Conservation (phyloP, 1,140 invertebrate species). For the Paraescarpia echinospica region DNA sequence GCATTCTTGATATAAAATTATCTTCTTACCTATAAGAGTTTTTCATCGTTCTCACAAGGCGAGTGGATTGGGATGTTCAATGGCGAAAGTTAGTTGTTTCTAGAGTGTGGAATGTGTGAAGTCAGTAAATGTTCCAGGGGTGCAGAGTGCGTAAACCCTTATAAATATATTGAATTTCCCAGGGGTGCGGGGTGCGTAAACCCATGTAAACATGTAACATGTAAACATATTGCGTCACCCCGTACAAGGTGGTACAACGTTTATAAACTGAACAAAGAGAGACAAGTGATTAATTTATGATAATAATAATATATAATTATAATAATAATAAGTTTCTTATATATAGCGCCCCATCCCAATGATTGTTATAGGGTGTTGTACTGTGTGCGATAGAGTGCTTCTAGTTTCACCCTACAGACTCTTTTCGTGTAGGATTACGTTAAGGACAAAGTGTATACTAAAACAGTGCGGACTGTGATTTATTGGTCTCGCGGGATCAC, state of each 20-base stretch:
- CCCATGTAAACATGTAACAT: neutral
- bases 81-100: neutral
- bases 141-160: neutral
- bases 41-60: neutral
- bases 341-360: neutral
- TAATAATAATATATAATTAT: too few species aligned
- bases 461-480: neutral
- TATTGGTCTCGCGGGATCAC: neutral
- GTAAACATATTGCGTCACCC: neutral
- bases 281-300: too few species aligned
- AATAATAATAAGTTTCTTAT: neutral
- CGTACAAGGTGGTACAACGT: neutral
- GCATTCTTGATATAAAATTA: neutral
- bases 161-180: neutral
- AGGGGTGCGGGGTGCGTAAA: neutral
- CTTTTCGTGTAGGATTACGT: neutral
- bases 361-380: neutral
- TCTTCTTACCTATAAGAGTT: neutral
- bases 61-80: neutral
- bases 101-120: neutral
- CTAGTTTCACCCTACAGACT: neutral
- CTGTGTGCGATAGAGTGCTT: neutral
- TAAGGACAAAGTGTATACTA: neutral
- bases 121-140: neutral
- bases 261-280: neutral